Percentiles rank a stretch among this genome's conserved stretches.
Evolutionary conservation across 1,140 invertebrate genomes (phyloP).

Genomic region (Prorops nasuta): DNA sequence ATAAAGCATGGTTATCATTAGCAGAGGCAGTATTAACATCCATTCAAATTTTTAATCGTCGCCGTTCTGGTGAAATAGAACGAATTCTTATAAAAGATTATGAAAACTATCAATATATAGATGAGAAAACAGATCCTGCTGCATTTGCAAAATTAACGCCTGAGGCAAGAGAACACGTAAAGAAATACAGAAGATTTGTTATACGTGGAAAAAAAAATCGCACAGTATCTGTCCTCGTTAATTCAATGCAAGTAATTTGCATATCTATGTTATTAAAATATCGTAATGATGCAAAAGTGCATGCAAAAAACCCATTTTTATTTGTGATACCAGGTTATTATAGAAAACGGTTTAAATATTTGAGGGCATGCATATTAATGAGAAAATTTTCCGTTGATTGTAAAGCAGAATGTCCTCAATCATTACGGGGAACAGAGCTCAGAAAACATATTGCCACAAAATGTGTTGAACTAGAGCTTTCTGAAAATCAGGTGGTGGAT

Average conservation of each 20-base stretch:
- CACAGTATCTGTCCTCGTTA: slow-evolving; percentile 2
- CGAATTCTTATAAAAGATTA: slow-evolving; percentile 1
- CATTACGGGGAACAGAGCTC: slow-evolving; percentile 7
- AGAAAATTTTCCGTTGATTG: slow-evolving; percentile 5
- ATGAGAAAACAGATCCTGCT: slow-evolving; percentile 1
- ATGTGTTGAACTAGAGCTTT: slow-evolving; percentile 2
- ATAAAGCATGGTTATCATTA: neutral
- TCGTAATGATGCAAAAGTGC: slow-evolving; percentile 3
- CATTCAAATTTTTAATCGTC: slow-evolving; percentile 2
- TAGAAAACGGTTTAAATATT: neutral
- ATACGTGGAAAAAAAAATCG: slow-evolving; percentile 1
- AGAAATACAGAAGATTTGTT: neutral
- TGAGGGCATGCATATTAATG: slow-evolving; percentile 6
- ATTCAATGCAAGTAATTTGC: neutral
- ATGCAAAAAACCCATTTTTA: slow-evolving; percentile 4
- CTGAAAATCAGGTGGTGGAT: slow-evolving; percentile 10
- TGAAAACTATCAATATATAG: neutral
- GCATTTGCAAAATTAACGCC: neutral
- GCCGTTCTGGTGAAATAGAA: slow-evolving; percentile 5
- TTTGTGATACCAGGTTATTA: slow-evolving; percentile 6
- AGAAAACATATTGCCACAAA: slow-evolving; percentile 9
- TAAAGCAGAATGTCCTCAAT: slow-evolving; percentile 3
- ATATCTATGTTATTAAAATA: slow-evolving; percentile 6
- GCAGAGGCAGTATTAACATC: slow-evolving; percentile 1
- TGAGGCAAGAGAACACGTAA: neutral